Conservation (phyloP, 2,797 vertebrate species). For the Oreortyx pictus region DNA sequence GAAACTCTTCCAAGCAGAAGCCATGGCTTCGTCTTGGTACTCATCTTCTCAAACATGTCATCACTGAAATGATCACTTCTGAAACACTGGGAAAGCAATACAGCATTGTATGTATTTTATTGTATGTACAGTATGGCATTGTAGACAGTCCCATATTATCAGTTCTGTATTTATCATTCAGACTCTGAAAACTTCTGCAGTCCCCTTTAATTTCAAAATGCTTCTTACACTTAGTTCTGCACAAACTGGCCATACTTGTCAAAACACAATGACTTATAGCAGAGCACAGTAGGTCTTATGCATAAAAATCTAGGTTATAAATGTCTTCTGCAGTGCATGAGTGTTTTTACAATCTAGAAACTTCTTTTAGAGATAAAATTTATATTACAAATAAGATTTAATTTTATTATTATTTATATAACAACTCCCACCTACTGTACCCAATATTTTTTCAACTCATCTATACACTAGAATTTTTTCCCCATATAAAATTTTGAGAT, state of each 20-base stretch:
- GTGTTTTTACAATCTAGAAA: background rate
- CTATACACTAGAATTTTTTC: background rate
- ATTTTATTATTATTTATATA: constrained; percentile 18
- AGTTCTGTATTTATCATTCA: background rate
- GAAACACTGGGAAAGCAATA: background rate
- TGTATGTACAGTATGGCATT: background rate
- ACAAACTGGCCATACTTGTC: background rate
- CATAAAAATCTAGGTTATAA: background rate
- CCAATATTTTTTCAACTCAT: background rate
- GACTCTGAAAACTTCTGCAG: background rate
- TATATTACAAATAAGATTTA: background rate
- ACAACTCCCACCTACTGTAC: background rate
- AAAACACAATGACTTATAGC: background rate
- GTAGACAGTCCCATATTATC: background rate
- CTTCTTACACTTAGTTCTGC: background rate
- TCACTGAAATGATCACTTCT: background rate
- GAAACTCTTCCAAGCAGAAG: background rate
- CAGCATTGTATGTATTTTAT: no score
- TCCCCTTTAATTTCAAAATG: background rate
- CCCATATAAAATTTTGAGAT: constrained; percentile 29
- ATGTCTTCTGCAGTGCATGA: background rate
- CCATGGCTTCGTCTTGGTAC: background rate
- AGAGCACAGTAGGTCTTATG: background rate
- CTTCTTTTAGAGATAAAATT: background rate
- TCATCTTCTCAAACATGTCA: background rate